Conservation (phyloP, 2,888 invertebrate species). For the Lottia scabra region DNA sequence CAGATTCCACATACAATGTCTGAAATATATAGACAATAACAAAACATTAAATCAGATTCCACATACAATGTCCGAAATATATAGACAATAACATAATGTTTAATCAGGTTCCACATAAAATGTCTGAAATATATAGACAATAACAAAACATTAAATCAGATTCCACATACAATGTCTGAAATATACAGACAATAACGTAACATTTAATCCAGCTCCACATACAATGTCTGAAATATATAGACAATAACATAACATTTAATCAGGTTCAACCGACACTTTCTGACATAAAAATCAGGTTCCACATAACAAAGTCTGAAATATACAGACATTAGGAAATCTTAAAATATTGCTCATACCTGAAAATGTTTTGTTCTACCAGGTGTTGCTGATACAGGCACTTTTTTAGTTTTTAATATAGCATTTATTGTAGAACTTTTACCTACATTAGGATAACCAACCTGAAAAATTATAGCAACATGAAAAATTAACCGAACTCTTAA, state of each 20-base stretch:
- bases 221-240: slow-evolving; percentile 71
- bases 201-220: too few species aligned
- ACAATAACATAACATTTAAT: slow-evolving; percentile 92
- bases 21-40: too few species aligned
- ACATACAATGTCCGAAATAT: too few species aligned
- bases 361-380: slow-evolving; percentile 99
- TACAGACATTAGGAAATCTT: too few species aligned
- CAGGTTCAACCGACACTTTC: slow-evolving; percentile 83
- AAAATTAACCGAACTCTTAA: too few species aligned
- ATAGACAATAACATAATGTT: slow-evolving; percentile 93
- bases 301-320: too few species aligned
- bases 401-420: slow-evolving; percentile 84
- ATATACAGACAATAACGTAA: too few species aligned
- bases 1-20: too few species aligned
- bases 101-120: slow-evolving; percentile 82
- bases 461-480: slow-evolving; percentile 10
- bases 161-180: too few species aligned
- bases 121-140: slow-evolving; percentile 80
- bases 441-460: slow-evolving; percentile 98
- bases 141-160: too few species aligned
- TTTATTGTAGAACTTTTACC: slow-evolving; percentile 99
- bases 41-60: too few species aligned
- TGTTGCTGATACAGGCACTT: slow-evolving; percentile 92
- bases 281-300: slow-evolving; percentile 69
- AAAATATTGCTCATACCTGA: slow-evolving; percentile 69